Evolutionary conservation across 1,140 invertebrate species (phyloP), one percentile per base, ranked within the genome.

Genomic region (Oncopodura yosiiana): DNA sequence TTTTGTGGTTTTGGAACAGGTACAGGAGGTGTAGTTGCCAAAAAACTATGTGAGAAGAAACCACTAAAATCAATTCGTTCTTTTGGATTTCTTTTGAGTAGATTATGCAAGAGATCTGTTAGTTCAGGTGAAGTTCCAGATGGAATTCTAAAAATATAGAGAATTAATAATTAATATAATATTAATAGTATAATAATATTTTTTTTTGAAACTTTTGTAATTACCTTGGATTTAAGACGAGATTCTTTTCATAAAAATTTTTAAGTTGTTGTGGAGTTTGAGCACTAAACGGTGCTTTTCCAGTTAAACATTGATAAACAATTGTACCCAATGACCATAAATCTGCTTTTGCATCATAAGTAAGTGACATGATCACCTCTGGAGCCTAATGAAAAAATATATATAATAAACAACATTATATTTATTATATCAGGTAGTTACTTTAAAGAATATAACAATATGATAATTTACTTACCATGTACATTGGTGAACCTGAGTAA

Each of bases 271-370:
- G 94, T n/a, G 96, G 96, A 32, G 92, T 97, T 65, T 90, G 86
- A 34, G 95, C 95, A 72, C 94, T 86, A 72, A 99, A 99, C 36
- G 96, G 94, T 42, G 95, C 94, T 71, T 94, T 95, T 38, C 95
- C 94, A 43, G 93, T 97, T 54, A 99, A 77, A 77, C 94, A 99
- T 70, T 99, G 95, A 74, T 93, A 99, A 36, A 99, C 87, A 62
- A 99, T 99, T 6, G 95, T 99, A 43, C 96, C 96, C 58, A 99
- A 77, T 58, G 92, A 96, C 95, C 95, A 99, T 51, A 99, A 75
- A 74, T 99, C 95, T 37, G 95, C 96, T 75, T 99, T 99, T 14
- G 93, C 93, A 75, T 96, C 91, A 70, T 99, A 99, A 68, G 97
- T 90, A 43, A 94, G 73, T 2, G 94, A 97, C 94, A 99, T 98